Base-by-base conservation (phyloP, 2,888 invertebrate species). In the Thelaira solivaga region DNA sequence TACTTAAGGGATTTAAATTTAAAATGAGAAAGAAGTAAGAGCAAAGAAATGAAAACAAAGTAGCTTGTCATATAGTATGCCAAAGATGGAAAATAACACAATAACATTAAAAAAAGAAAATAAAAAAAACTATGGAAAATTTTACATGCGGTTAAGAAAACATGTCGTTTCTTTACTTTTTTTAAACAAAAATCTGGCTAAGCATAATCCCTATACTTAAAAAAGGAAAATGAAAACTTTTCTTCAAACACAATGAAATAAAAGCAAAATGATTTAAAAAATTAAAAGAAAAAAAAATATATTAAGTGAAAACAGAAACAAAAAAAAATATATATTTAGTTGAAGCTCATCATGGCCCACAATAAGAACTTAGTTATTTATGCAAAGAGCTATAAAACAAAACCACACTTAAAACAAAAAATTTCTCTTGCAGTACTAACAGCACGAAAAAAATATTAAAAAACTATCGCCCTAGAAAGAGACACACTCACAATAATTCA, bases 361-460 rank as follows among this genome's bases (percentile, higher is more conserved):
- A 64, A 55, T 45, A 62, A 76, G 75, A 75, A 67, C 45, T 53
- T 64, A 45, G 67, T 80, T 74, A 55, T 76, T 76, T 78, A 78
- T 80, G 79, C 68, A 77, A 79, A 79, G 57, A 76, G 79, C 65
- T 69, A 75, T 79, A 79, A 79, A 62, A n/a, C n/a, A 47, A 67
- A 75, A 76, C 49, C 67, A 43, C 65, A 80, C 24, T 34, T 24
- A 67, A 22, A 69, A 16, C 13, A 13, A 16, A 41, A 24, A 39
- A 41, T 16, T 39, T 13, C 11, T 20, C 5, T 11, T 11, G 4
- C 2, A 41, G 18, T 18, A 18, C 7, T 10, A 6, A 43, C 3
- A 20, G 11, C 11, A 3, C 20, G 5, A 3, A n/a, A n/a, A n/a
- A n/a, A n/a, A n/a, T n/a, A n/a, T 4, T 43, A 7, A n/a, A 20